Evolutionary conservation across 2,113 vertebrate genomes (phyloP).

Genomic region (Petroica traversi): DNA sequence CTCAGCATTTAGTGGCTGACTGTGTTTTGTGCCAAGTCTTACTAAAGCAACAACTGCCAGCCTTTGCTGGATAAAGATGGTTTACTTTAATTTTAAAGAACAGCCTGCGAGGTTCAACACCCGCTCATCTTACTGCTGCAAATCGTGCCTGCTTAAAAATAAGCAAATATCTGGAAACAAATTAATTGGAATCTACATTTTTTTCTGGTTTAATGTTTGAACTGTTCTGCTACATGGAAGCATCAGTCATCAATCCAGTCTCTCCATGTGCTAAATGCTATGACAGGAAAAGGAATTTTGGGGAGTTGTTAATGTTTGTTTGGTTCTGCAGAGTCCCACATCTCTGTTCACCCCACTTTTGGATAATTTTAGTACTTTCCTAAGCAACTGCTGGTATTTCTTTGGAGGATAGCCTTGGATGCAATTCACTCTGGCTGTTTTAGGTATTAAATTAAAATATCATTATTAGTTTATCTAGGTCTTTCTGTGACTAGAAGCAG

Average conservation of each 20-base stretch:
- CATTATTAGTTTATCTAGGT: background rate
- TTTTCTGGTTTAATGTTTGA: background rate
- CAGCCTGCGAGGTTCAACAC: background rate
- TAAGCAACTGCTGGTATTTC: background rate
- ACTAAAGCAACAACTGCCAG: background rate
- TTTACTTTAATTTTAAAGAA: background rate
- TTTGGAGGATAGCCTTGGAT: background rate
- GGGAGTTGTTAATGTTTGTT: background rate
- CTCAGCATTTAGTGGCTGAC: background rate
- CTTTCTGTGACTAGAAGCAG: background rate
- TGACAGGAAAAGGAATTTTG: background rate
- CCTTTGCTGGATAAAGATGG: background rate
- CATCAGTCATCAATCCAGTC: background rate
- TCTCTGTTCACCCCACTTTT: background rate
- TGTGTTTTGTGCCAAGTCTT: background rate
- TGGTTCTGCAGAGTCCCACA: background rate
- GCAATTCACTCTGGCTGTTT: background rate
- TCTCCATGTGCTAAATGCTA: background rate
- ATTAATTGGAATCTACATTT: background rate
- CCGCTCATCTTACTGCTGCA: background rate
- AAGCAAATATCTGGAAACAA: background rate
- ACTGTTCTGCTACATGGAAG: background rate
- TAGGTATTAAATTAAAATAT: background rate
- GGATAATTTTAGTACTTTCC: background rate
- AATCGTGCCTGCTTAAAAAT: background rate